A percentile compares a stretch with the other conserved stretches of the same genome.
Evolutionary conservation across 2,797 vertebrate species (phyloP).

Genomic region (Kryptolebias ocellatus): DNA sequence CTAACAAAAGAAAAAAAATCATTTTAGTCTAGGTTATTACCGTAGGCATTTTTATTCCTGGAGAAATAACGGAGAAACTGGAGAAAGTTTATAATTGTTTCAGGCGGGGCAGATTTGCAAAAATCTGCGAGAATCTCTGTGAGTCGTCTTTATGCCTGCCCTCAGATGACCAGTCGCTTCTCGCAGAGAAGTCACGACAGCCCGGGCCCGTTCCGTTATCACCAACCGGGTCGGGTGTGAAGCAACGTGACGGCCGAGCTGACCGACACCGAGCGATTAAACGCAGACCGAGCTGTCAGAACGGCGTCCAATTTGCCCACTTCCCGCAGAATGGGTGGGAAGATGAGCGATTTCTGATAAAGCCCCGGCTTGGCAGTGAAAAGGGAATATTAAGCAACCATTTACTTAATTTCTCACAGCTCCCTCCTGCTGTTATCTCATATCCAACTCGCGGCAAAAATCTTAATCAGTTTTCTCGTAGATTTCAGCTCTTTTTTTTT

Average conservation of each 20-base stretch:
- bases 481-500: conserved; percentile 30
- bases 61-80: background rate
- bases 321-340: conserved; percentile 25
- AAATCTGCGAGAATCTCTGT: conserved; percentile 30
- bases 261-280: conserved; percentile 48
- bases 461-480: conserved; percentile 14
- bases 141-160: conserved; percentile 32
- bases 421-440: conserved; percentile 25
- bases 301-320: background rate
- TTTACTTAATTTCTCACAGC: conserved; percentile 10
- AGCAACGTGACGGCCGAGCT: conserved; percentile 40
- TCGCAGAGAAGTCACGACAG: conserved; percentile 22
- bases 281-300: conserved; percentile 12
- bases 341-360: conserved; percentile 45
- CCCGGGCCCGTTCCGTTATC: conserved; percentile 35
- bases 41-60: background rate
- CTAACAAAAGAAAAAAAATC: background rate
- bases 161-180: conserved; percentile 43
- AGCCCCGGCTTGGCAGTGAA: background rate
- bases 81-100: conserved; percentile 16
- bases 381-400: conserved; percentile 20
- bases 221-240: conserved; percentile 21
- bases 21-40: background rate
- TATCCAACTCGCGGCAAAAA: conserved; percentile 20
- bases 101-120: background rate